phyloP scores from a whole-genome alignment of 2,888 invertebrate species.

The Drosophila siamana region DNA sequence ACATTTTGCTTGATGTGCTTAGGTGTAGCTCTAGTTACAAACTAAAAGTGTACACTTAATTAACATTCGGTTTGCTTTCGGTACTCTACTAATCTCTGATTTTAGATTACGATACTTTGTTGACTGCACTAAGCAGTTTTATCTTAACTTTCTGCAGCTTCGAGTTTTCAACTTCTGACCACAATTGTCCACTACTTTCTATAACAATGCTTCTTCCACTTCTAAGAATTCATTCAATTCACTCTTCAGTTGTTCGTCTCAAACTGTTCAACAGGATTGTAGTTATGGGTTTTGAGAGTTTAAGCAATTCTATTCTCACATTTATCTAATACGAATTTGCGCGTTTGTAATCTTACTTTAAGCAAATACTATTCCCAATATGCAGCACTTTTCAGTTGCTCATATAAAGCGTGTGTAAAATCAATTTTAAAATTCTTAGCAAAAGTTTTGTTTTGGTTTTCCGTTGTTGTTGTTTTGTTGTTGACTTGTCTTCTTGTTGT shows the following conservation, averaged over 20 bases:
- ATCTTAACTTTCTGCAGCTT: slow-evolving; percentile 5
- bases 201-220: too few relatives aligned
- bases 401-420: slow-evolving; percentile 68
- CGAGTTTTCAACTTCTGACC: neutral
- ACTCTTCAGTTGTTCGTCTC: too few relatives aligned
- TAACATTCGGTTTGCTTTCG: slow-evolving; percentile 36
- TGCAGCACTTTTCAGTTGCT: slow-evolving; percentile 23
- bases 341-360: slow-evolving; percentile 17
- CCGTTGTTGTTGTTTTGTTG: slow-evolving; percentile 15
- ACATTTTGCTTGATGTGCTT: slow-evolving; percentile 87
- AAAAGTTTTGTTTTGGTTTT: slow-evolving; percentile 57
- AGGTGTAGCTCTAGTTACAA: slow-evolving; percentile 41
- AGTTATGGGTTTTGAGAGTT: neutral
- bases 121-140: too few relatives aligned
- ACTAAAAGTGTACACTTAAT: slow-evolving; percentile 36
- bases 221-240: slow-evolving; percentile 3
- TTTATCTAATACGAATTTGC: slow-evolving; percentile 6
- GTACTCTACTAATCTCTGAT: slow-evolving; percentile 6
- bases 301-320: slow-evolving; percentile 13
- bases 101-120: too few relatives aligned
- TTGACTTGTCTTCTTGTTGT: slow-evolving; percentile 1
- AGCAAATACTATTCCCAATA: slow-evolving; percentile 10
- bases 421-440: slow-evolving; percentile 68
- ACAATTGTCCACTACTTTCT: neutral
- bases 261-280: neutral